Evolutionary conservation across 2,113 vertebrate species (phyloP).

Genomic region (Aythya baeri): DNA sequence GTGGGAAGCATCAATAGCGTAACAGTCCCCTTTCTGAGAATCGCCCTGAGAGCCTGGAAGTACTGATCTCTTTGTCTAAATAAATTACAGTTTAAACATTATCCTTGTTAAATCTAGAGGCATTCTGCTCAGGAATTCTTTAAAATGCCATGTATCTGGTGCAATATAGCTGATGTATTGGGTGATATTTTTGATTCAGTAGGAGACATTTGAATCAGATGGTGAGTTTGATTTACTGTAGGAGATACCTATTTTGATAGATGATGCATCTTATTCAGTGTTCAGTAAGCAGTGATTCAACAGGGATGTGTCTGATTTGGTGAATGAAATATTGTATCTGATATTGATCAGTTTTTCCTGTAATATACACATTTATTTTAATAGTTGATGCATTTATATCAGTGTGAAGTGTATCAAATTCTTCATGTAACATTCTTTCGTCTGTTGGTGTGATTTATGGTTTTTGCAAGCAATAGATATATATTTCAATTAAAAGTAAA

Average conservation of each 20-base stretch:
- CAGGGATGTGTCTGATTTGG: constrained; percentile 75
- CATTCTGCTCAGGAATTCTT: constrained; percentile 57
- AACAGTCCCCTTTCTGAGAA: neutral
- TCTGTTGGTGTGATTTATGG: constrained; percentile 72
- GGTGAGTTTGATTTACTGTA: constrained; percentile 75
- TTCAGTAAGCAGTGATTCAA: constrained; percentile 78
- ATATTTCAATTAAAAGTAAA: constrained; percentile 73
- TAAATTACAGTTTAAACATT: constrained; percentile 60
- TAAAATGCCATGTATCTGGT: constrained; percentile 69
- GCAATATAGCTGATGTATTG: constrained; percentile 70
- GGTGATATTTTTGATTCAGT: constrained; percentile 73
- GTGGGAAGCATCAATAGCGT: neutral
- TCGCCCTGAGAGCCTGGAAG: neutral
- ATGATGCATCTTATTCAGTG: constrained; percentile 74
- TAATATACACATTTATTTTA: constrained; percentile 79
- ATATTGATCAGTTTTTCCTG: constrained; percentile 79
- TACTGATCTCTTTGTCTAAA: constrained; percentile 42
- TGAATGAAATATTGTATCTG: constrained; percentile 77
- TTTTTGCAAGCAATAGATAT: constrained; percentile 50
- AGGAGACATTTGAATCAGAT: constrained; percentile 67
- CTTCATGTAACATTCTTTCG: constrained; percentile 56
- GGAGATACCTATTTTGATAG: constrained; percentile 74
- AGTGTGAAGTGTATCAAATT: constrained; percentile 71
- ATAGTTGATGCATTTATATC: constrained; percentile 77
- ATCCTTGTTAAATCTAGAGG: constrained; percentile 37